Base-by-base conservation (phyloP, 1,140 invertebrate genomes). In the Manduca sexta region DNA sequence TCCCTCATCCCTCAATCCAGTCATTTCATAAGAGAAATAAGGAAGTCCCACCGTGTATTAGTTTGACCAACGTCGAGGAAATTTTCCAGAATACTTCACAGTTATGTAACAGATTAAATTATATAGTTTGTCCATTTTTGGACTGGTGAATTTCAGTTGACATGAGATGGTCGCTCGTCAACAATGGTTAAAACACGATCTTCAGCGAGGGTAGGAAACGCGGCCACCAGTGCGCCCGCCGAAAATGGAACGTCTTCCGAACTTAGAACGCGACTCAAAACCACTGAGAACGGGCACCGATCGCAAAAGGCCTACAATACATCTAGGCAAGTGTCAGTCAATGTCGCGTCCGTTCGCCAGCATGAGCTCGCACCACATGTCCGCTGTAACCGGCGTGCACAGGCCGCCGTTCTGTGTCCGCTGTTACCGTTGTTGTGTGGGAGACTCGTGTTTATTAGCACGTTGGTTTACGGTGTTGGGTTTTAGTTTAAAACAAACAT, bases 151-250 rank as follows among this genome's bases (percentile, higher is more conserved):
- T 84, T 83, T 85, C 81, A 83, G 79, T 83, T 85, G 74, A 83
- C 67, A 80, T 80, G 79, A 83, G 62, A 80, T 69, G 76, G 67
- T 82, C 61, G 69, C 64, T 72, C 71, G 69, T 82, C 78, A 76
- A 82, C 79, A 85, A 85, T 85, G 82, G 82, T 84, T 85, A 85
- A 85, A 85, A 85, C 82, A 85, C 73, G 82, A 64, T 85, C 82
- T 82, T 77, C 82, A 79, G 80, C 82, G 67, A 71, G 82, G 56
- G 82, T 85, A 85, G 82, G 72, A 64, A 80, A 62, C 50, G 73
- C 67, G 63, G 68, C 69, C 59, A 61, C 68, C 67, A 68, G 63
- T 69, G 70, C 69, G 56, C 60, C 78, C 53, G 58, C 78, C 33
- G 78, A 80, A 67, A 85, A 85, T 74, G 82, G 82, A 65, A 76